Evolutionary conservation across 1,140 invertebrate species (phyloP).

Genomic region (Apolygus lucorum): DNA sequence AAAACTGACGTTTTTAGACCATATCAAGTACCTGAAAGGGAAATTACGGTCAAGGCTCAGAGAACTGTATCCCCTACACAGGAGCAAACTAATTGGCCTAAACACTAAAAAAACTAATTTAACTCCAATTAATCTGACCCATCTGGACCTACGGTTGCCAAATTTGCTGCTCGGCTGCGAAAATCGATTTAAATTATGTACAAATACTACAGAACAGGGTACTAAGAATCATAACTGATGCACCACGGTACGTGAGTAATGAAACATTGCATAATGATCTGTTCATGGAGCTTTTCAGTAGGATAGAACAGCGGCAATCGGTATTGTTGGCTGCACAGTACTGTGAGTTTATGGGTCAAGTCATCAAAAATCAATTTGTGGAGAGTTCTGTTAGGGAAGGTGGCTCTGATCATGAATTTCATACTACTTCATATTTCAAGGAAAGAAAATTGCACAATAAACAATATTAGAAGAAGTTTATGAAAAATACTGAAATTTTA

Average conservation of each 20-base stretch:
- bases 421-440: too few species aligned
- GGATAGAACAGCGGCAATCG: not conserved
- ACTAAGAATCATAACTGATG: not conserved
- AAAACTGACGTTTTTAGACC: not conserved
- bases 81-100: not conserved
- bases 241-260: not conserved
- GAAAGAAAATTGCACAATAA: too few species aligned
- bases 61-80: not conserved
- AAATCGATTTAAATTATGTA: not conserved
- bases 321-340: too few species aligned
- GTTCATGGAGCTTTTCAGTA: not conserved
- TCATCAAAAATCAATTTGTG: too few species aligned
- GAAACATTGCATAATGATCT: not conserved
- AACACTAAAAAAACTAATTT: not conserved
- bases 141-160: not conserved
- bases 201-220: not conserved
- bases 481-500: too few species aligned
- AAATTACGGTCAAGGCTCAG: not conserved
- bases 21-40: not conserved
- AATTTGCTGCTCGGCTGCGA: not conserved
- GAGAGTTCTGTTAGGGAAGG: too few species aligned
- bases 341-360: too few species aligned
- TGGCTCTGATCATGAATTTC: too few species aligned
- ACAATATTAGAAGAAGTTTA: too few species aligned
- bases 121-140: not conserved